phyloP scores from a whole-genome alignment of 2,113 vertebrate genomes.

The Corythoichthys haematopterus region DNA sequence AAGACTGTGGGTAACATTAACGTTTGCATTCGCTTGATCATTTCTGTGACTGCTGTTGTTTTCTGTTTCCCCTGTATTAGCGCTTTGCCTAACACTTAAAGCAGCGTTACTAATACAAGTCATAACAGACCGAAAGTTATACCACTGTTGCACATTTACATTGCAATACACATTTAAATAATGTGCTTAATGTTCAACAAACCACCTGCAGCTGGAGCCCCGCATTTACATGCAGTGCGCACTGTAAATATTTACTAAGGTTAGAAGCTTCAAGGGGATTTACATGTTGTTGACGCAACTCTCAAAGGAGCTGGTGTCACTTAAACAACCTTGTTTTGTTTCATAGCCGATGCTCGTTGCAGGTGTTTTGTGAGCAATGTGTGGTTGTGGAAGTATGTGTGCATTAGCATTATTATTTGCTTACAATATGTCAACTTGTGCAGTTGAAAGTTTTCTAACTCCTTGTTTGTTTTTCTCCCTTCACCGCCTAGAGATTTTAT shows the following conservation, averaged over 20 bases:
- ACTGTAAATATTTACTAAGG: constrained; percentile 1
- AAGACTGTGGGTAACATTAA: neutral
- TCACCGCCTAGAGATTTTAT: constrained; percentile 84
- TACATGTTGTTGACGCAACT: constrained; percentile 7
- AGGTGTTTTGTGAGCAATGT: constrained; percentile 47
- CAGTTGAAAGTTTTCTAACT: constrained; percentile 16
- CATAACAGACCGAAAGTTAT: constrained; percentile 5
- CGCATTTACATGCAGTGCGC: neutral
- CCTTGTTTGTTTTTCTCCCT: constrained; percentile 39
- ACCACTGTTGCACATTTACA: constrained; percentile 8
- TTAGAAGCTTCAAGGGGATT: neutral
- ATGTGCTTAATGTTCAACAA: constrained; percentile 28
- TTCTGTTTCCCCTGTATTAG: neutral
- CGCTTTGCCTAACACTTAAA: constrained; percentile 3
- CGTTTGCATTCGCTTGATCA: neutral
- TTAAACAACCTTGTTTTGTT: constrained; percentile 2
- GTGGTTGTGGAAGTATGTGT: constrained; percentile 1
- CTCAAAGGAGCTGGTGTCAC: constrained; percentile 5
- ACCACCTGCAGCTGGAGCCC: constrained; percentile 38
- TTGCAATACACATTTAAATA: constrained; percentile 3
- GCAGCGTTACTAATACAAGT: constrained; percentile 7
- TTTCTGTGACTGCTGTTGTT: constrained; percentile 19
- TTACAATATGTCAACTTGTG: neutral
- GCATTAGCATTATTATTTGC: neutral
- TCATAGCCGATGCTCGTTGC: constrained; percentile 24